Percentiles rank a stretch among this genome's conserved stretches.
Evolutionary conservation across 2,113 vertebrate species (phyloP).

Genomic region (Corvus hawaiiensis): DNA sequence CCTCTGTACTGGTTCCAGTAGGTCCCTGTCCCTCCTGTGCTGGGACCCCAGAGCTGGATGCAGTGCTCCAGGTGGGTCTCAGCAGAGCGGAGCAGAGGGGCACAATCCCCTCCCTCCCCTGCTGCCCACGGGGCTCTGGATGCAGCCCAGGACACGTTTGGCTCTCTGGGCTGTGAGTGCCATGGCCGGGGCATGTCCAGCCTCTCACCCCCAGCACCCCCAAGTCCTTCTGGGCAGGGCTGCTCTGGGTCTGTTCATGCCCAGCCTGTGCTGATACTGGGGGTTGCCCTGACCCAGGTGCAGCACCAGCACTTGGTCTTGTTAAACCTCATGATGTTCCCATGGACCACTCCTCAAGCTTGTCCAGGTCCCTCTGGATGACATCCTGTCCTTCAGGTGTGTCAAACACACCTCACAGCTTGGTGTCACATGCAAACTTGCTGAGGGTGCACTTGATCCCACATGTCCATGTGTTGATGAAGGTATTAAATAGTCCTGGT

Average conservation of each 20-base stretch:
- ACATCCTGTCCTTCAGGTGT: neutral
- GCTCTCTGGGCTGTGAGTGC: neutral
- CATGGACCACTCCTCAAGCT: neutral
- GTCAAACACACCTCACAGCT: neutral
- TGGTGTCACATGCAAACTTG: neutral
- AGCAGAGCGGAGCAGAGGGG: neutral
- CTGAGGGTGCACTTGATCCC: neutral
- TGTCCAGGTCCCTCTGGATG: neutral
- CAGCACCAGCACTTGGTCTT: neutral
- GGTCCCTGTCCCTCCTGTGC: neutral
- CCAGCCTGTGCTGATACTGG: neutral
- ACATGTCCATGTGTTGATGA: neutral
- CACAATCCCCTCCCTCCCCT: neutral
- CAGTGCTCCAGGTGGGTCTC: neutral
- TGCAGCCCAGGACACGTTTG: neutral
- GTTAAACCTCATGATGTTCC: neutral
- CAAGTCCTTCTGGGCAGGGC: no score
- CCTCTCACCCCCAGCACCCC: no score
- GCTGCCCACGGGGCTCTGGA: neutral
- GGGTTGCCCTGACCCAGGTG: accelerated
- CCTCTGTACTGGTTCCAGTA: no score
- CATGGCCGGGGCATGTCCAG: no score
- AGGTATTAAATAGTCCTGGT: neutral
- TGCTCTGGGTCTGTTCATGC: no score
- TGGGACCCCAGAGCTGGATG: neutral